Conservation (phyloP, 2,113 vertebrate species). For the Polypterus senegalus region DNA sequence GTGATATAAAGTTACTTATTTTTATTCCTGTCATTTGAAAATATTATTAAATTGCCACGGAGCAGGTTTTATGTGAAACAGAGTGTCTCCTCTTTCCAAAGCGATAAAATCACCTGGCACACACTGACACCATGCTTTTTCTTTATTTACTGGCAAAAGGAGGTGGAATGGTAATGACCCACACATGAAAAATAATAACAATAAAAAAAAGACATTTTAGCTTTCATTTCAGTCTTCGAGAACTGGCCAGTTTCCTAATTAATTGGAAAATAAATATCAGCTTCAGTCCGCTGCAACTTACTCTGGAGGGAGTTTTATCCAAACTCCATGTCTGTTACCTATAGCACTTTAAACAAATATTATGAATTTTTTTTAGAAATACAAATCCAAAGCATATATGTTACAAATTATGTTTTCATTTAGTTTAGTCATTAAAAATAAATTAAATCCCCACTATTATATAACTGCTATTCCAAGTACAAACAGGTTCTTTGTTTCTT, state of each 20-base stretch:
- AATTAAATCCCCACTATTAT: too few relatives aligned
- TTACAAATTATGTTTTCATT: too few relatives aligned
- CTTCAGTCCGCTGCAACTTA: neutral
- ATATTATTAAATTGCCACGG: conserved; percentile 31
- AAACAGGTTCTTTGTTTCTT: too few relatives aligned
- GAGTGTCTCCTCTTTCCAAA: conserved; percentile 55
- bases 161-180: conserved; percentile 43
- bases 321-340: too few relatives aligned
- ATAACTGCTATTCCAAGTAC: too few relatives aligned
- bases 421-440: too few relatives aligned
- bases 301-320: too few relatives aligned
- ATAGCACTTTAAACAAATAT: too few relatives aligned
- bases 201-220: conserved; percentile 21
- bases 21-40: conserved; percentile 46
- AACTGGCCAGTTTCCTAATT: conserved; percentile 21
- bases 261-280: conserved; percentile 10
- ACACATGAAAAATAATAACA: conserved; percentile 35
- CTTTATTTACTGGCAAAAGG: conserved; percentile 44
- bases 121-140: conserved; percentile 47
- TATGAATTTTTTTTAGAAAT: too few relatives aligned
- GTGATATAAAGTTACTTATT: conserved; percentile 53
- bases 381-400: too few relatives aligned
- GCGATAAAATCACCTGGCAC: conserved; percentile 70
- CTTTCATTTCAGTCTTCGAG: conserved; percentile 21
- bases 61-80: conserved; percentile 57